phyloP scores from a whole-genome alignment of 30 jellyfish, hydroid and myxozoan species.

The Hydractinia symbiolongicarpus region DNA sequence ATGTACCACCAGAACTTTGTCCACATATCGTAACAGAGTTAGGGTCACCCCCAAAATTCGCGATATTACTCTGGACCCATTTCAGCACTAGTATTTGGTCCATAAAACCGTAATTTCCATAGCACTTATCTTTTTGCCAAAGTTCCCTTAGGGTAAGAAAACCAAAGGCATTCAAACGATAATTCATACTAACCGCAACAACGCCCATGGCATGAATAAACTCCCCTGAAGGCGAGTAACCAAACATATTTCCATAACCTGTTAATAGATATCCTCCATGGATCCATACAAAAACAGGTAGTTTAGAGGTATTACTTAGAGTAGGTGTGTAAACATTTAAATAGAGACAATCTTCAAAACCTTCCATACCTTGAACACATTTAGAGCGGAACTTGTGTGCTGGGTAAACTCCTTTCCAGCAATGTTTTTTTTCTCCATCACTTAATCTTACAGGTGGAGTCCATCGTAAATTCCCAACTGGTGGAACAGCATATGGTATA shows the following conservation, averaged over 20 bases:
- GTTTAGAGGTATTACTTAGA: neutral
- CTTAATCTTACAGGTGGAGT: slow-evolving; percentile 41
- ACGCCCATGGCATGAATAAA: slow-evolving; percentile 40
- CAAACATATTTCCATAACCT: slow-evolving; percentile 39
- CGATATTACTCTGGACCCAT: slow-evolving; percentile 58
- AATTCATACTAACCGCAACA: slow-evolving; percentile 52
- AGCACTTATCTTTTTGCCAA: slow-evolving; percentile 18
- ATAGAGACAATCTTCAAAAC: slow-evolving; percentile 35
- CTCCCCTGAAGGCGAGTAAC: slow-evolving; percentile 20
- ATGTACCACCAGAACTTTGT: slow-evolving; percentile 62
- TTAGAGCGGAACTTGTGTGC: slow-evolving; percentile 24
- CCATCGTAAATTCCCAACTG: slow-evolving; percentile 57
- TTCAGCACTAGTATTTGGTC: slow-evolving; percentile 63
- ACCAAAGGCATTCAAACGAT: slow-evolving; percentile 64
- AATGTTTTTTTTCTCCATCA: slow-evolving; percentile 1
- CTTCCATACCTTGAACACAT: slow-evolving; percentile 33
- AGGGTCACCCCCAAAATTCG: slow-evolving; percentile 69
- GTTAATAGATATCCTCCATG: slow-evolving; percentile 51
- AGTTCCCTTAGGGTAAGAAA: slow-evolving; percentile 35
- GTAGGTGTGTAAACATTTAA: slow-evolving; percentile 31
- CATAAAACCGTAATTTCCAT: slow-evolving; percentile 72
- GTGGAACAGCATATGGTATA: slow-evolving; percentile 63
- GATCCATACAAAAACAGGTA: slow-evolving; percentile 57
- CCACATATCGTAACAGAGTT: slow-evolving; percentile 52
- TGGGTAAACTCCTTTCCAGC: slow-evolving; percentile 40